Evolutionary conservation across 2,113 vertebrate genomes (phyloP).

Genomic region (Pseudorhombus dupliciocellatus): DNA sequence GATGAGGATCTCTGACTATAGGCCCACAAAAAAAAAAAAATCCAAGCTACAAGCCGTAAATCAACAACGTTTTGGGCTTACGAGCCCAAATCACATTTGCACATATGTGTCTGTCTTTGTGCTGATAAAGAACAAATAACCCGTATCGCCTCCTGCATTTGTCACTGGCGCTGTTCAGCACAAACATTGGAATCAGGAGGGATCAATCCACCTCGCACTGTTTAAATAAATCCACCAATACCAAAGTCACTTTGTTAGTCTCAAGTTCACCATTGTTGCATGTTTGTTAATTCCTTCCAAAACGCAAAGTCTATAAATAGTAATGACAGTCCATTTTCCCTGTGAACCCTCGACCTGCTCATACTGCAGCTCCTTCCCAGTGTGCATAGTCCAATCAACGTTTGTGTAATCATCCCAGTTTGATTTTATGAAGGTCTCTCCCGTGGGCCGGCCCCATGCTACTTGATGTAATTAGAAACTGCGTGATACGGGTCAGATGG

Average conservation of each 20-base stretch:
- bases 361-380: neutral
- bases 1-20: neutral
- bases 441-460: slow-evolving; percentile 21
- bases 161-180: neutral
- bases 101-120: neutral
- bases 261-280: neutral
- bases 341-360: neutral
- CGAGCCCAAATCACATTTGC: neutral
- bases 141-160: neutral
- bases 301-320: no score
- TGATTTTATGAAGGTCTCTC: slow-evolving; percentile 38
- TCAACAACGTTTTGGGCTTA: neutral
- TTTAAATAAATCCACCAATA: neutral
- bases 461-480: slow-evolving; percentile 30
- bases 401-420: slow-evolving; percentile 35
- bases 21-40: neutral
- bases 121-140: neutral
- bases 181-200: neutral
- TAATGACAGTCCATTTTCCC: neutral
- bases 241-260: neutral
- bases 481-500: slow-evolving; percentile 2
- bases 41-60: neutral
- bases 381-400: slow-evolving; percentile 30
- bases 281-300: no score
- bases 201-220: neutral